phyloP scores from a whole-genome alignment of 2,113 vertebrate genomes.

The Grantiella picta region DNA sequence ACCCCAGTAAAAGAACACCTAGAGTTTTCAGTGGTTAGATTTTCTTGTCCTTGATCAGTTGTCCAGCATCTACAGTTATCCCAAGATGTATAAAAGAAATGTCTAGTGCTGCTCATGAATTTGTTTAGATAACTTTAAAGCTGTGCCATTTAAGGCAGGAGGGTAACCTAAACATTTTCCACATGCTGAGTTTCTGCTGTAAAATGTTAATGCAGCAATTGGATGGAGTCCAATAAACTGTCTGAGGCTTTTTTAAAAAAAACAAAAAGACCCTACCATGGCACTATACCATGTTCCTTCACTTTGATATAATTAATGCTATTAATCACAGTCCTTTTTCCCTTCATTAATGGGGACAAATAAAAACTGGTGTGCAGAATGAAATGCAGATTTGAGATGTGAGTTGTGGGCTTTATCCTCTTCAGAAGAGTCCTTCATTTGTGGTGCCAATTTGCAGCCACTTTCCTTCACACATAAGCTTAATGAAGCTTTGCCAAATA shows the following conservation, averaged over 20 bases:
- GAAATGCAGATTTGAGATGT: neutral
- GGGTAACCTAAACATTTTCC: conserved; percentile 53
- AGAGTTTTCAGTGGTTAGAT: neutral
- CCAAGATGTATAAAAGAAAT: neutral
- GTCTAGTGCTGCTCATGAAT: neutral
- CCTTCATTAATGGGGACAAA: neutral
- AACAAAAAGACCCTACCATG: neutral
- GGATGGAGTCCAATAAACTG: conserved; percentile 1
- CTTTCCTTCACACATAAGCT: neutral
- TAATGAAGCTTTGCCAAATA: neutral
- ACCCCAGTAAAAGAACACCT: neutral
- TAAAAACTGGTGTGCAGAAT: neutral
- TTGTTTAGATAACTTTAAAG: conserved; percentile 34
- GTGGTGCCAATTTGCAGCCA: neutral
- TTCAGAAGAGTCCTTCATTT: neutral
- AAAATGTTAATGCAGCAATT: conserved; percentile 48
- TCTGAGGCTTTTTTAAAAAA: neutral
- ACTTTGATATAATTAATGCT: neutral
- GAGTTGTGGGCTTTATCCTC: neutral
- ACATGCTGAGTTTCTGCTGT: neutral
- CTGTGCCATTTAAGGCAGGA: conserved; percentile 6
- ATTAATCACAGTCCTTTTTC: neutral
- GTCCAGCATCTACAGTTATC: neutral
- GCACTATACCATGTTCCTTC: neutral
- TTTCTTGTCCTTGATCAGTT: neutral